Base-by-base conservation (phyloP, 1,140 invertebrate genomes). In the Trialeurodes vaporariorum region DNA sequence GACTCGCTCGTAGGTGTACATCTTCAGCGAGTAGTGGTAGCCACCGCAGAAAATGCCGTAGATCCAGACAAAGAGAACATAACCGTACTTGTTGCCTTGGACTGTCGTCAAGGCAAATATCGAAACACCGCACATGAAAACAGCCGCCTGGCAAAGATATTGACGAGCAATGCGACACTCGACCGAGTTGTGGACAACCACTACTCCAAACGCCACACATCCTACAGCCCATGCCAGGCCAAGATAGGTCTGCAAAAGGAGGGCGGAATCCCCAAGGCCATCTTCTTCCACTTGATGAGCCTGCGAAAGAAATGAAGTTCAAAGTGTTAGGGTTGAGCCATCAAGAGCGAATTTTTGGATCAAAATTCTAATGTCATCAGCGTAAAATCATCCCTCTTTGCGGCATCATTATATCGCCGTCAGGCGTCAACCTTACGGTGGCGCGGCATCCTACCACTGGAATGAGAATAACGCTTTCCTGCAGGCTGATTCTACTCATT, bases 1-100 rank as follows among this genome's bases (percentile, higher is more conserved):
- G 11, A 93, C 90, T 70, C 89, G 82, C 76, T 94, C 91, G 74
- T 93, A 92, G 0, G 89, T 91, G 78, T 92, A 92, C 86, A 93
- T 91, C 77, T 93, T 93, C 26, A 94, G 80, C 17, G 90, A 89
- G 75, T 93, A 93, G 75, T 91, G 88, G 79, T 92, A 92, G 11
- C 90, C 91, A 25, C 88, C 88, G 75, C 86, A 89, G 77, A 89
- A 90, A 68, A 91, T 87, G 24, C 87, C 87, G 72, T 92, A 93
- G 66, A 90, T 85, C 88, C 90, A 92, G 0, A 87, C 86, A 74
- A 92, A 92, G 81, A 92, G 83, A 0, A 92, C 86, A 70, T 91
- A 90, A 68, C 88, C 89, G 70, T 87, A 83, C 2, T 66, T 67
- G 70, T 86, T 87, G 24, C 86, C 88, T 72, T 91, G 85, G 23